Evolutionary conservation across 1,140 invertebrate species (phyloP), one percentile per base, ranked within the genome.

Genomic region (Dreissena polymorpha): DNA sequence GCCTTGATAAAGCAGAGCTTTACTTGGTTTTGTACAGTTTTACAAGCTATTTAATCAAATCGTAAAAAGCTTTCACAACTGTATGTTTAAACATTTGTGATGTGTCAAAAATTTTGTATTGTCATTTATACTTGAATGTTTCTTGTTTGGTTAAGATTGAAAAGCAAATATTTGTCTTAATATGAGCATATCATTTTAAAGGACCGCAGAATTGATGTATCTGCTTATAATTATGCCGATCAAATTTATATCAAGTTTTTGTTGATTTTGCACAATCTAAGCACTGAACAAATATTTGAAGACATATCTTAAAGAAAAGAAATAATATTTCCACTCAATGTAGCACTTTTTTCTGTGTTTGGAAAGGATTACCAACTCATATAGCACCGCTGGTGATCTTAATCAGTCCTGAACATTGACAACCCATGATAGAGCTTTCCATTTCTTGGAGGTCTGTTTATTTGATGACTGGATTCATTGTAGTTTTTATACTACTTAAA

Each of bases 241-340:
- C 53, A 57, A 49, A 65, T 67, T 77, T 49, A 68, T 23, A 64
- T 68, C 65, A 55, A 18, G 49, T 57, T 23, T 60, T 21, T 70
- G 67, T 78, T 78, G 76, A 68, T 78, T 78, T 57, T 78, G 10
- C 51, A 23, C 29, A 39, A 12, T 78, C 64, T 69, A 49, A 51
- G 49, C 67, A 25, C 67, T 78, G 13, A 78, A 51, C 69, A 78
- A 78, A 78, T 78, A 78, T 78, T 78, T 69, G 50, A 69, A 69
- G 25, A 55, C n/a, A 49, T 29, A 16, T 25, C 23, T 2, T 39
- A n/a, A 21, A 27, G 21, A 67, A 67, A 39, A 49, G 49, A n/a
- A 39, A 70, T 70, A 39, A 70, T 70, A 70, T 29, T 70, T 49
- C 16, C 49, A 39, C 23, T 67, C 64, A 23, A 67, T 23, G 29